These are phyloP conservation scores for Macrosteles quadrilineatus DNA, from an alignment of 1,140 invertebrate genomes.

Conservation along the genomic window DNA sequence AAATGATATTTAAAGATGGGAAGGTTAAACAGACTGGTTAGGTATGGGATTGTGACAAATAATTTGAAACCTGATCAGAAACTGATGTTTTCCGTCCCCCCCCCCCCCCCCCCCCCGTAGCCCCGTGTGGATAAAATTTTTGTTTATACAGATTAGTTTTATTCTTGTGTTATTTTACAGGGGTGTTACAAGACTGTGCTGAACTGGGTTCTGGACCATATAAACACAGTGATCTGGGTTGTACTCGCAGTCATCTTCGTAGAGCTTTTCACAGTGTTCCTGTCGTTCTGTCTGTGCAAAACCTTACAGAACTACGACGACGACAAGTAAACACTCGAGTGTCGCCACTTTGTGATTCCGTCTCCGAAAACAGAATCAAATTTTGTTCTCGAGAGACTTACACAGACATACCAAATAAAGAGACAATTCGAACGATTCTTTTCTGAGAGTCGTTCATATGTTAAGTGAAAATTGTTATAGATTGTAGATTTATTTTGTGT, in stretches of 20 bases:
- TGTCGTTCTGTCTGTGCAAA: conserved; percentile 57
- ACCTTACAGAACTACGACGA: conserved; percentile 33
- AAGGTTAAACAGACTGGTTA: no score
- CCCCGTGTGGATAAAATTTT: no score
- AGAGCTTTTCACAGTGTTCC: conserved; percentile 64
- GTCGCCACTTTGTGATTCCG: neutral
- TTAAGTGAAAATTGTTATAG: neutral
- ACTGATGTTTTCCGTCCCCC: no score
- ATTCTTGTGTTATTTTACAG: conserved; percentile 50
- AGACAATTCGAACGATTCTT: neutral
- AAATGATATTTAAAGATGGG: no score
- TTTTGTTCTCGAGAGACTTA: conserved; percentile 23
- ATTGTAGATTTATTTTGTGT: conserved; percentile 32
- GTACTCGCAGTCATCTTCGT: conserved; percentile 63
- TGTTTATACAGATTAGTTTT: neutral
- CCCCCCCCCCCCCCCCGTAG: no score
- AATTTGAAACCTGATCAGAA: no score
- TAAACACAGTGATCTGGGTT: conserved; percentile 68
- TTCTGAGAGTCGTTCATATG: conserved; percentile 14
- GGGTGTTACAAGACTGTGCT: conserved; percentile 66
- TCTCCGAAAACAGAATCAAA: conserved; percentile 10
- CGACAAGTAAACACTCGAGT: conserved; percentile 8
- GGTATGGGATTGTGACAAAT: no score
- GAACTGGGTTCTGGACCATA: conserved; percentile 60
- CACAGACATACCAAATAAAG: conserved; percentile 2